phyloP scores from a whole-genome alignment of 2,797 vertebrate species.

The Rhinichthys osculus region DNA sequence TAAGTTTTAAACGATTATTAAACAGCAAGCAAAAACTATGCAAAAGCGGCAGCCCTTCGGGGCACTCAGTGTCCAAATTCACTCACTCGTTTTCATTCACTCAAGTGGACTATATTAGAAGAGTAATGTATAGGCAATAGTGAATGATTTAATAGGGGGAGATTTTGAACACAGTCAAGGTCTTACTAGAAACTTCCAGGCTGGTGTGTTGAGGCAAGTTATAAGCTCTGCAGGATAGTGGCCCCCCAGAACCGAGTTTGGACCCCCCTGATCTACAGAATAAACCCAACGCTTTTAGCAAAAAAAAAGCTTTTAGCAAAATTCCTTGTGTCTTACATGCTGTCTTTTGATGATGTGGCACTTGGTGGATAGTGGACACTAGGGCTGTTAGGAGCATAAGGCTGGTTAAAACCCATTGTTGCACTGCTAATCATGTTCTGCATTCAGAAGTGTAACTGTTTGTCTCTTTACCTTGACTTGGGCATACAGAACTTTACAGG shows the following conservation, averaged over 20 bases:
- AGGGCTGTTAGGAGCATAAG: not conserved
- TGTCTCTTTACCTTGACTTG: constrained; percentile 35
- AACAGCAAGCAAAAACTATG: no score
- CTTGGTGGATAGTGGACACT: no score
- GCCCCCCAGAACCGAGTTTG: no score
- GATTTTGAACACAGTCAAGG: not conserved
- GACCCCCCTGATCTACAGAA: not conserved
- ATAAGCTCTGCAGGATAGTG: not conserved
- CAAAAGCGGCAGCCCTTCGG: no score
- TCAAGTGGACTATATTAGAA: no score
- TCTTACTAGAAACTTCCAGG: not conserved
- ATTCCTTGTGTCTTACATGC: no score
- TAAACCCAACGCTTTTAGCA: not conserved
- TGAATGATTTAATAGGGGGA: no score
- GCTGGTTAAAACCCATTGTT: constrained; percentile 35
- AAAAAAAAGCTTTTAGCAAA: not conserved
- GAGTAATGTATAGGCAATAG: no score
- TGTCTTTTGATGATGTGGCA: not conserved
- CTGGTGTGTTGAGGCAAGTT: no score
- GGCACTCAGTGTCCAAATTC: no score
- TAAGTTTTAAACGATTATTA: no score
- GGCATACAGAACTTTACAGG: constrained; percentile 34
- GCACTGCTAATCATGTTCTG: constrained; percentile 36
- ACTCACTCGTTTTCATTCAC: no score
- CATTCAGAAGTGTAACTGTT: constrained; percentile 36